A percentile compares a stretch with the other conserved stretches of the same genome.
These are phyloP conservation scores for Chrosomus eos DNA, from an alignment of 2,797 vertebrate genomes.

Conservation along the genomic window DNA sequence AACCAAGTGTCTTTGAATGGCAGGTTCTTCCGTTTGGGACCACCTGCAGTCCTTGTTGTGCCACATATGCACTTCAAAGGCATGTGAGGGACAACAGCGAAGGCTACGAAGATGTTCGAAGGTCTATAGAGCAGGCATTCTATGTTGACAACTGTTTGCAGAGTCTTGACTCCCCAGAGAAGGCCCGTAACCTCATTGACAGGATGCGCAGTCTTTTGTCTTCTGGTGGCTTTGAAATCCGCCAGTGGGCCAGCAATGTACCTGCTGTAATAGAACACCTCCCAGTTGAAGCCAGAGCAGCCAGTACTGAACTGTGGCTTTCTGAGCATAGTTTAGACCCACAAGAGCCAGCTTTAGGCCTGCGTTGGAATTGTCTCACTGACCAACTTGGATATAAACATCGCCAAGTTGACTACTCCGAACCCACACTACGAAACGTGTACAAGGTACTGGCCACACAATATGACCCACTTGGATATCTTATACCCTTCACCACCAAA, in stretches of 20 bases:
- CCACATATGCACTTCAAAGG: neutral
- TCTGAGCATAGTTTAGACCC: neutral
- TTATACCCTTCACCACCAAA: no score
- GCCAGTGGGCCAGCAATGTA: neutral
- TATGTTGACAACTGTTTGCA: no score
- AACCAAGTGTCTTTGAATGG: slow-evolving; percentile 12
- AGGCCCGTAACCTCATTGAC: neutral
- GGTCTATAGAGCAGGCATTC: no score
- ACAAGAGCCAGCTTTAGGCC: neutral
- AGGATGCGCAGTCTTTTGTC: neutral
- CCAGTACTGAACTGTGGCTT: slow-evolving; percentile 1
- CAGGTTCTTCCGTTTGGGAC: slow-evolving; percentile 10
- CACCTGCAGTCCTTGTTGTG: slow-evolving; percentile 5
- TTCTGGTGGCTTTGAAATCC: neutral
- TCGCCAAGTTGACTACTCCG: neutral
- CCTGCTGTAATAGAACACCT: neutral
- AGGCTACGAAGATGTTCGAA: neutral
- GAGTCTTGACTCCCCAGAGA: no score
- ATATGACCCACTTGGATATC: neutral
- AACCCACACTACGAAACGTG: neutral
- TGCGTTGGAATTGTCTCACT: neutral
- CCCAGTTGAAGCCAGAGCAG: neutral
- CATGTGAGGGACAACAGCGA: neutral
- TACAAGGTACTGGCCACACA: no score
- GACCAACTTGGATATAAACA: neutral